Percentiles rank a stretch among this genome's conserved stretches.
These are phyloP conservation scores for Equus quagga DNA, from an alignment of 2,113 vertebrate species.

Conservation along the genomic window DNA sequence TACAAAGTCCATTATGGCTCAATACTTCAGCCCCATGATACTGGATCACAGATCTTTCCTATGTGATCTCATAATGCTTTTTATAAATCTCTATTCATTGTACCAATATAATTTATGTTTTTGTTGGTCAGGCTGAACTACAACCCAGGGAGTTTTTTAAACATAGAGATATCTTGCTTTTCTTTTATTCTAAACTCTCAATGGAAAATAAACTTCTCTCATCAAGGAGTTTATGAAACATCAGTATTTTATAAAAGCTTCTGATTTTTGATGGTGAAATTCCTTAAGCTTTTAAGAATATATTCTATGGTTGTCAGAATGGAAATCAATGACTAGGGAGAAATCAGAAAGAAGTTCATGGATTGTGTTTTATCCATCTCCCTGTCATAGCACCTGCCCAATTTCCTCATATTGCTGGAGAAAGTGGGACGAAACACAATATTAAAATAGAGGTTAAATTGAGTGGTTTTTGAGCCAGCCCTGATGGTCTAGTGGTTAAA, in stretches of 20 bases:
- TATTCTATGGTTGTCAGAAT: neutral
- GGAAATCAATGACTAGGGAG: neutral
- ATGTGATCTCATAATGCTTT: neutral
- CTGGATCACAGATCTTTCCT: neutral
- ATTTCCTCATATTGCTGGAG: neutral
- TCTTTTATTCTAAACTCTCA: neutral
- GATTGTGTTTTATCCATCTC: constrained; percentile 15
- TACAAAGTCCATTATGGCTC: neutral
- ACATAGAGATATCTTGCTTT: neutral
- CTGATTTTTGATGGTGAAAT: constrained; percentile 36
- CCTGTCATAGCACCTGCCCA: neutral
- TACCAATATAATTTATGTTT: neutral
- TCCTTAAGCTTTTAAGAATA: neutral
- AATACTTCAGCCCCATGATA: neutral
- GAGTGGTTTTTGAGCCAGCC: neutral
- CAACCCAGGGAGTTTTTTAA: neutral
- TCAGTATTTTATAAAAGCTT: constrained; percentile 46
- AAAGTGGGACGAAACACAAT: neutral
- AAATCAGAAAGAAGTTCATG: constrained; percentile 26
- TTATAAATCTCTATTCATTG: neutral
- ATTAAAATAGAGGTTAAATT: neutral
- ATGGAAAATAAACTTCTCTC: constrained; percentile 32
- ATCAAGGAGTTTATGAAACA: neutral
- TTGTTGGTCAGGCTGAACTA: neutral
- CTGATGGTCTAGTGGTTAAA: too few species aligned